These are phyloP conservation scores for Chamaetylas fuelleborni DNA, from an alignment of 2,113 vertebrate genomes.

Conservation along the genomic window DNA sequence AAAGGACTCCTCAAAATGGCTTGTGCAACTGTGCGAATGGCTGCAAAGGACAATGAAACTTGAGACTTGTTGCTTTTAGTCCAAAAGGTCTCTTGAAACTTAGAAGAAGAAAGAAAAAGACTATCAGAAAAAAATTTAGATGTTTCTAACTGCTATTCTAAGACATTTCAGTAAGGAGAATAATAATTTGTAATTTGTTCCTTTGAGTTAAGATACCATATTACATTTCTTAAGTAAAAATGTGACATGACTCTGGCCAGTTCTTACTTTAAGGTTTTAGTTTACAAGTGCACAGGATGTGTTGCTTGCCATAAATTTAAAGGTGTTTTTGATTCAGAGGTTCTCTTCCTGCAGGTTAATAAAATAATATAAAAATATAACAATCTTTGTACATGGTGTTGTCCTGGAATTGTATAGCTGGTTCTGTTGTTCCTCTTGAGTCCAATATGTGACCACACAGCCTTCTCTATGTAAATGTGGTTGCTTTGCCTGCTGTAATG, in stretches of 20 bases:
- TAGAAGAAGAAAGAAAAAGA: neutral
- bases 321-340: neutral
- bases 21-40: neutral
- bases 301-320: neutral
- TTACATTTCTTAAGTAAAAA: neutral
- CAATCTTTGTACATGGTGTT: neutral
- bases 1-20: neutral
- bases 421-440: neutral
- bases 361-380: neutral
- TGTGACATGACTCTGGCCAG: neutral
- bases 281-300: neutral
- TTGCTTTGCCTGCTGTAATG: neutral
- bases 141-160: neutral
- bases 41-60: neutral
- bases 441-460: neutral
- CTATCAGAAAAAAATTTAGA: neutral
- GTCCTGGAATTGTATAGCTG: neutral
- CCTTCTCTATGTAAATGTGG: neutral
- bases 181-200: neutral
- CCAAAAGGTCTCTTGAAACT: neutral
- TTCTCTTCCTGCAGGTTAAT: neutral
- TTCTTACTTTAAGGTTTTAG: neutral
- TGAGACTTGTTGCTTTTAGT: constrained; percentile 6
- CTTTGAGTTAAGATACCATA: neutral
- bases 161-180: neutral